Conservation (phyloP, 1,140 invertebrate genomes). For the Agrypnia vestita region DNA sequence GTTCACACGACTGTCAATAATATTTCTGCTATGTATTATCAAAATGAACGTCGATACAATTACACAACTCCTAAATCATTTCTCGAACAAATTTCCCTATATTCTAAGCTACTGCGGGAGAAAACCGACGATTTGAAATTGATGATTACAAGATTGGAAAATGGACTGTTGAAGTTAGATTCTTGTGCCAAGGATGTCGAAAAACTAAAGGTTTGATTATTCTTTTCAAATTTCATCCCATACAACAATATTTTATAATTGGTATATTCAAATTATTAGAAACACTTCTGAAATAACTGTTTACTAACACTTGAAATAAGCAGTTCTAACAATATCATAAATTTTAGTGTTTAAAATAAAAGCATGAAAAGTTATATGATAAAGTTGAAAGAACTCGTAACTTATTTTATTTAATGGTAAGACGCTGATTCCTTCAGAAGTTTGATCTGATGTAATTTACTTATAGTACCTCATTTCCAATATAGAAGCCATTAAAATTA, state of each 20-base stretch:
- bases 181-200: slow-evolving; percentile 87
- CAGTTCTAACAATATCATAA: no score
- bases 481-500: no score
- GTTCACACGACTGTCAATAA: slow-evolving; percentile 92
- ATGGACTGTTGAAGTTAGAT: slow-evolving; percentile 89
- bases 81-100: slow-evolving; percentile 93
- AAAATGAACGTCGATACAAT: slow-evolving; percentile 93
- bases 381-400: no score
- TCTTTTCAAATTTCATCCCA: not conserved
- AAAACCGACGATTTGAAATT: slow-evolving; percentile 86
- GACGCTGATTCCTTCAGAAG: no score
- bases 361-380: no score
- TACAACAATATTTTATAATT: not conserved
- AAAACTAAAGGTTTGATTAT: slow-evolving; percentile 72
- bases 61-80: slow-evolving; percentile 98
- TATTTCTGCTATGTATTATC: slow-evolving; percentile 86
- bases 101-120: slow-evolving; percentile 85
- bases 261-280: no score
- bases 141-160: slow-evolving; percentile 87
- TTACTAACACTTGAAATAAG: no score
- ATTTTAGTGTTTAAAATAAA: no score
- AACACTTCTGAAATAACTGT: no score
- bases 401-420: no score
- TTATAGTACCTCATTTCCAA: no score
- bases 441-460: no score